Percentiles rank a stretch among this genome's conserved stretches.
Evolutionary conservation across 2,888 invertebrate genomes (phyloP).

Genomic region (Frankliniella fusca): DNA sequence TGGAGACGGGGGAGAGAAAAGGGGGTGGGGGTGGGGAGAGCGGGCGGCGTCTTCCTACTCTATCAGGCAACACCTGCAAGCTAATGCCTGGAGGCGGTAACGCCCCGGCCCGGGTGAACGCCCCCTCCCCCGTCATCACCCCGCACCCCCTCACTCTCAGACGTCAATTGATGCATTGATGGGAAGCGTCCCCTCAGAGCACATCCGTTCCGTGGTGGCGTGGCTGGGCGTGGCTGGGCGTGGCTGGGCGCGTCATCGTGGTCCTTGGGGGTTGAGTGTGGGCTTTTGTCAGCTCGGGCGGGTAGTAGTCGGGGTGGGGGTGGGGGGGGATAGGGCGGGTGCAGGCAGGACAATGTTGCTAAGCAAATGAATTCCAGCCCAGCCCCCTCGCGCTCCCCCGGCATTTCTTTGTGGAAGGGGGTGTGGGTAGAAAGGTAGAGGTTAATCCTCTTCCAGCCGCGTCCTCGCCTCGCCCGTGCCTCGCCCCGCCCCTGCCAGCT

Average conservation of each 20-base stretch:
- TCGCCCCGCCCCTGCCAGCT: too few relatives aligned
- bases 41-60: neutral
- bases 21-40: neutral
- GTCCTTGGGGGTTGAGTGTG: neutral
- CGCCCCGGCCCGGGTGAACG: neutral
- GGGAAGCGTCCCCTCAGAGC: neutral
- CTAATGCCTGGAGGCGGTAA: neutral
- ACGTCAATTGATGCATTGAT: constrained; percentile 10
- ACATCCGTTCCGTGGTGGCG: neutral
- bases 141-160: neutral
- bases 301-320: too few relatives aligned
- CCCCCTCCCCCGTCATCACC: neutral
- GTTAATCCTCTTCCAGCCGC: too few relatives aligned
- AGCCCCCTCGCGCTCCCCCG: too few relatives aligned
- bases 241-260: neutral
- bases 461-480: too few relatives aligned
- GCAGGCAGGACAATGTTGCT: too few relatives aligned
- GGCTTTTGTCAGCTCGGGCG: neutral
- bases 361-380: too few relatives aligned
- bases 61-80: constrained; percentile 22
- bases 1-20: neutral
- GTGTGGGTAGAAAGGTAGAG: too few relatives aligned
- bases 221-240: neutral
- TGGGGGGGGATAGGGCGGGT: too few relatives aligned
- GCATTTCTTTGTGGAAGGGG: too few relatives aligned